Conservation (phyloP, 2,113 vertebrate species). For the Malurus cyaneus region DNA sequence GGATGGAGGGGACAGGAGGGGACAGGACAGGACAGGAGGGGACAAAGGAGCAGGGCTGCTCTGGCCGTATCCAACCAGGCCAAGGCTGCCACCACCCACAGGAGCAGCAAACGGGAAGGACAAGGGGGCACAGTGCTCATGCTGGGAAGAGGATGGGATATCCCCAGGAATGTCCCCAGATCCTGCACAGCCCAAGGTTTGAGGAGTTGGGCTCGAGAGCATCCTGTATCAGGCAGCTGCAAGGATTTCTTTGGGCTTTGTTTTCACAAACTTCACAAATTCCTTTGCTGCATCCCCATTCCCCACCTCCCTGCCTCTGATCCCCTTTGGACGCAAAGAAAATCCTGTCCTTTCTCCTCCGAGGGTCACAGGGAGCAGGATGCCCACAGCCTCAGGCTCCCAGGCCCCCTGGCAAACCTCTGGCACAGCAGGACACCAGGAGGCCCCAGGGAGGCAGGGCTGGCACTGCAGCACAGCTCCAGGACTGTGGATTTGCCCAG, state of each 20-base stretch:
- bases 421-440: rapidly evolving
- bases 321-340: not conserved
- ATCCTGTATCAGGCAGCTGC: not conserved
- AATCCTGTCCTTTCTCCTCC: not conserved
- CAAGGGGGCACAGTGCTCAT: not conserved
- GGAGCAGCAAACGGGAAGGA: not conserved
- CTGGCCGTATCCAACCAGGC: rapidly evolving
- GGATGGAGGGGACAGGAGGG: not conserved
- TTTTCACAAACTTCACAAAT: not conserved
- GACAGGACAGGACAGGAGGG: not conserved
- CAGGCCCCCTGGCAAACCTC: not conserved
- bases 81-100: rapidly evolving
- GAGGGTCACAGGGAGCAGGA: rapidly evolving
- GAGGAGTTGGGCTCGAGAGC: not conserved
- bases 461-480: not conserved
- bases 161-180: not conserved
- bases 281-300: not conserved
- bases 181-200: not conserved
- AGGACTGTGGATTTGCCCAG: not conserved
- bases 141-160: not conserved
- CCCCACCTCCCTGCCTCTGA: not conserved
- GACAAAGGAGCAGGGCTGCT: not conserved
- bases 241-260: not conserved
- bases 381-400: not conserved
- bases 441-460: not conserved